Conservation (phyloP, 1,140 invertebrate genomes). For the Ditylenchus dipsaci region DNA sequence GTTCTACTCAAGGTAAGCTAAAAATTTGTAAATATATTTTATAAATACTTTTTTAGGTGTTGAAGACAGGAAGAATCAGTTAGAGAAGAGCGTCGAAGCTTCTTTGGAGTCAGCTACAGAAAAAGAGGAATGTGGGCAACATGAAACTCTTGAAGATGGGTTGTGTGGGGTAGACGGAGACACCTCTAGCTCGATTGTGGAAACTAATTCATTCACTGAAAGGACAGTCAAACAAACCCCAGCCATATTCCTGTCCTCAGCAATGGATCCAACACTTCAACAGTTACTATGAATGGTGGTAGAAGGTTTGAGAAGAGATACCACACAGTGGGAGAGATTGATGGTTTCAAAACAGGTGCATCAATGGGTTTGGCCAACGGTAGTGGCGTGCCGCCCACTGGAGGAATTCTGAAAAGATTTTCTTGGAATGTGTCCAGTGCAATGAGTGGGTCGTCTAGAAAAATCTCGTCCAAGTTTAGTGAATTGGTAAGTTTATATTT, state of each 20-base stretch:
- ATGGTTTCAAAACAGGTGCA: constrained; percentile 12
- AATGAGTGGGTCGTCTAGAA: constrained; percentile 36
- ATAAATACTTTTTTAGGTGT: neutral
- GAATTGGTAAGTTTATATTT: constrained; percentile 28
- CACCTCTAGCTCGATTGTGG: no score
- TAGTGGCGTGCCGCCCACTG: constrained; percentile 9
- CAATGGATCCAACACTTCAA: constrained; percentile 2
- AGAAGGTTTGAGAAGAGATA: constrained; percentile 54
- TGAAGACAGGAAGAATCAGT: neutral
- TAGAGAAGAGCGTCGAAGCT: neutral
- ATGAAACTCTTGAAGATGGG: neutral
- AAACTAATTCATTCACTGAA: no score
- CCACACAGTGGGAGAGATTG: constrained; percentile 54
- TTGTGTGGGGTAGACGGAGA: no score
- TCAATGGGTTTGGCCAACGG: constrained; percentile 4
- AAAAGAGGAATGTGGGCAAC: neutral
- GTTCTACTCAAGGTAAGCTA: neutral
- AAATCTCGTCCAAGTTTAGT: constrained; percentile 36
- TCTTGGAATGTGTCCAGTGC: constrained; percentile 52
- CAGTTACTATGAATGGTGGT: constrained; percentile 21
- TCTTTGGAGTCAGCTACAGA: neutral
- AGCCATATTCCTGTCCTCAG: neutral
- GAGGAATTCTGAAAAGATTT: constrained; percentile 50
- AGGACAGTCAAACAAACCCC: neutral
- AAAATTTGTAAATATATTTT: neutral